Evolutionary conservation across 1,140 invertebrate genomes (phyloP), one percentile per base, ranked within the genome.

Genomic region (Ericerus pela): DNA sequence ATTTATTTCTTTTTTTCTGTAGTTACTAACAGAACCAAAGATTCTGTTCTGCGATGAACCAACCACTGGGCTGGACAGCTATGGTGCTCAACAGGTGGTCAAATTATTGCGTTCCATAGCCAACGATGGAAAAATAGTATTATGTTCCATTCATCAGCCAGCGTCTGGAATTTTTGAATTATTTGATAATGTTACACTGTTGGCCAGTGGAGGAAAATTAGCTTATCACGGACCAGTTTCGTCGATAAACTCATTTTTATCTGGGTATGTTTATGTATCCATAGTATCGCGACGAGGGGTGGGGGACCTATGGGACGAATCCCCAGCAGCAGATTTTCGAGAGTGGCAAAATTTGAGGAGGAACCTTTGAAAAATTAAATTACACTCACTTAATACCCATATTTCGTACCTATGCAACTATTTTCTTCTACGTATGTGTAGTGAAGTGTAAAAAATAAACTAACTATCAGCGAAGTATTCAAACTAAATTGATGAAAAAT

Each of bases 11-110:
- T 38, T 4, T 38, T 38, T 18, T 14, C n/a, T 47, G 4, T 22
- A 91, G 84, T 72, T 96, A 18, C 66, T 97, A 16, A 95, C 88
- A 10, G 86, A 96, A 73, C 94, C 94, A 0, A 80, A 86, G 2
- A 73, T 98, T 27, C 69, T 97, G 57, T 96, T 97, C 68, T 90
- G 93, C 66, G 95, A 98, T 67, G 95, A 98, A 65, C 92, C 94
- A 3, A 98, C 94, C 0, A 95, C 85, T 0, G 85, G 87, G 0
- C 65, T 92, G n/a, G 88, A 92, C 65, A 88, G 84, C 67, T 88
- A 77, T 63, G 84, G 78, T 58, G 85, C 88, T 1, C 77, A 77
- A 29, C 72, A 78, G 10, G 80, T 90, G 1, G 77, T 88, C 5
- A 75, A 77, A 56, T 79, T 81, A 1, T 70, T 92, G 43, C 70